Base-by-base conservation (phyloP, 1,140 invertebrate genomes). In the Drosophila littoralis region DNA sequence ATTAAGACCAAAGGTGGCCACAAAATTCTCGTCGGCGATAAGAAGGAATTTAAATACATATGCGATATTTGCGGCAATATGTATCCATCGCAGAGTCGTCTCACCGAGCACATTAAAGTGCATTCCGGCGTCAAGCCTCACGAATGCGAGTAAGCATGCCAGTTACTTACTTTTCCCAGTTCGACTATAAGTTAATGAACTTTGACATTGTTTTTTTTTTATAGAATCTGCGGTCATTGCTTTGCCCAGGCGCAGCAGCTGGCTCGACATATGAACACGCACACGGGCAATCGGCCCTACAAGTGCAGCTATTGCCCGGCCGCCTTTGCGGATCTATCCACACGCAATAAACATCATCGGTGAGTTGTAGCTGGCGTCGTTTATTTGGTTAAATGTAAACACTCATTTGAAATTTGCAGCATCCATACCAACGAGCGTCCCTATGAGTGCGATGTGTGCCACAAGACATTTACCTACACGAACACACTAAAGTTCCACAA, bases 241-340 rank as follows among this genome's bases (percentile, higher is more conserved):
- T 92, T 92, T 75, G 85, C 91, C 1, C 90, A 92, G 64, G 82
- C 81, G 0, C 85, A 92, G 67, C 80, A 91, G 55, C 46, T 92
- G 63, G 86, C 90, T 1, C 74, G 91, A 1, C 91, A 92, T 48
- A 92, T 91, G 91, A 91, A 91, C 58, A 92, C 88, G 8, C 90
- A 92, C 51, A 92, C 91, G 0, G 91, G 91, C 42, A 90, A 92
- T 67, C 79, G 91, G 51, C 96, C 96, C 0, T 96, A 96, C 92
- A 94, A 95, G 85, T 96, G 96, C 82, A 93, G 94, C 60, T 93
- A 96, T 28, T 96, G 96, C 84, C 93, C 95, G 65, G 93, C 95
- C 35, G 92, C 95, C 43, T 96, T 96, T 92, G 95, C 95, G 1
- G 94, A 94, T 81, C 93, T 94, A 61, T 94, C 94, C 40, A 94